These are phyloP conservation scores for Hippoglossus hippoglossus DNA, from an alignment of 2,797 vertebrate genomes.

Conservation along the genomic window DNA sequence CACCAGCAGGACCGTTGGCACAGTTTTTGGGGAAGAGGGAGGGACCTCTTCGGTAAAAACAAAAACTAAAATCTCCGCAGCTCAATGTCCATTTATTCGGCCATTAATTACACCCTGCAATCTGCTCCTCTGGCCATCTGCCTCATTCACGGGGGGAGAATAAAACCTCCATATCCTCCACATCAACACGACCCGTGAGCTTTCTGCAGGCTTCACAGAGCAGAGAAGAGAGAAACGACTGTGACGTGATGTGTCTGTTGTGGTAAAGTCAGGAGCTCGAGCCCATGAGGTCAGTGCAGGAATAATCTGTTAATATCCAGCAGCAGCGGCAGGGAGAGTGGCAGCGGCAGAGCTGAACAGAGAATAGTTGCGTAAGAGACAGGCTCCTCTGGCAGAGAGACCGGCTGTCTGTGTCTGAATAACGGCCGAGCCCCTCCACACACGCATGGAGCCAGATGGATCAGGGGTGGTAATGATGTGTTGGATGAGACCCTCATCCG, in stretches of 20 bases:
- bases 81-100: conserved; percentile 46
- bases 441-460: too few relatives aligned
- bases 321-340: conserved; percentile 9
- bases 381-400: conserved; percentile 11
- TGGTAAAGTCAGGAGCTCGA: conserved; percentile 32
- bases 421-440: conserved; percentile 27
- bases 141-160: conserved; percentile 19
- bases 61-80: conserved; percentile 30
- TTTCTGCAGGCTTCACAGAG: neutral
- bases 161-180: conserved; percentile 34
- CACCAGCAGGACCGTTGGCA: conserved; percentile 63
- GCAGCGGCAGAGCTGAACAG: conserved; percentile 33
- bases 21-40: conserved; percentile 31
- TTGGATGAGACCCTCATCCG: too few relatives aligned
- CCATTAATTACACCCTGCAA: conserved; percentile 54
- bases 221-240: neutral
- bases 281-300: conserved; percentile 45
- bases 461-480: too few relatives aligned
- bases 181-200: neutral
- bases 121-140: conserved; percentile 54
- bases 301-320: conserved; percentile 61
- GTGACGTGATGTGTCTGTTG: conserved; percentile 2
- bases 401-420: conserved; percentile 26
- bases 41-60: conserved; percentile 23
- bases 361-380: conserved; percentile 39